Conservation (phyloP, 2,797 vertebrate species). For the Thripadectes ignobilis region DNA sequence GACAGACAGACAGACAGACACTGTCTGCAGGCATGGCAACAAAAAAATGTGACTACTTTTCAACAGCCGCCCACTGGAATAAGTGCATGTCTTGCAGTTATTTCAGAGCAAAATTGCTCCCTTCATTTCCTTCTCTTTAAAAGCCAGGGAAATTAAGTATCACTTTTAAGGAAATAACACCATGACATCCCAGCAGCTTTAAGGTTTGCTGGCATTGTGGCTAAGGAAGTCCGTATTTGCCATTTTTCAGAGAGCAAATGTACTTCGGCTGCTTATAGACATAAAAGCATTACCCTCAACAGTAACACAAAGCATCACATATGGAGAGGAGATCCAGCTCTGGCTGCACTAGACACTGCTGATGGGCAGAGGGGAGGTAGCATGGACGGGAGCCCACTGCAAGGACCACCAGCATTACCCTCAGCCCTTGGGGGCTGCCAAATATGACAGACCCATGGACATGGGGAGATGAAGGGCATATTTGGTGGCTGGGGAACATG, state of each 20-base stretch:
- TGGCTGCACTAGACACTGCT: not conserved
- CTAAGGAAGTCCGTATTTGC: not conserved
- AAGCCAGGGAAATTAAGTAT: slow-evolving; percentile 15
- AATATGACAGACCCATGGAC: not conserved
- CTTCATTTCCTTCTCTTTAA: slow-evolving; percentile 26
- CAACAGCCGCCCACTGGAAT: slow-evolving; percentile 10
- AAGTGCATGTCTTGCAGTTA: slow-evolving; percentile 32
- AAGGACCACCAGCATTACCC: not conserved
- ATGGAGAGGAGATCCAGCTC: not conserved
- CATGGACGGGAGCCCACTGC: not conserved
- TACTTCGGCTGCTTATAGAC: not conserved
- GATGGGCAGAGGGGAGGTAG: not conserved
- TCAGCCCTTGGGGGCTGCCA: not conserved
- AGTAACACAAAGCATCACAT: rapidly evolving
- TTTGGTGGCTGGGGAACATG: not conserved
- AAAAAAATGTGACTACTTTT: slow-evolving; percentile 40
- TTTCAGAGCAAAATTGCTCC: slow-evolving; percentile 24
- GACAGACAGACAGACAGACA: slow-evolving; percentile 41
- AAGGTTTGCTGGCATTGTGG: not conserved
- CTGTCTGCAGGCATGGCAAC: slow-evolving; percentile 56
- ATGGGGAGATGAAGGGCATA: rapidly evolving
- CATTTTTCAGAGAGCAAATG: not conserved
- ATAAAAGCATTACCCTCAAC: not conserved
- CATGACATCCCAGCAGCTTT: no score
- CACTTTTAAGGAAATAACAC: not conserved